phyloP scores from a whole-genome alignment of 2,888 invertebrate species.

The Tanytarsus gracilentus region DNA sequence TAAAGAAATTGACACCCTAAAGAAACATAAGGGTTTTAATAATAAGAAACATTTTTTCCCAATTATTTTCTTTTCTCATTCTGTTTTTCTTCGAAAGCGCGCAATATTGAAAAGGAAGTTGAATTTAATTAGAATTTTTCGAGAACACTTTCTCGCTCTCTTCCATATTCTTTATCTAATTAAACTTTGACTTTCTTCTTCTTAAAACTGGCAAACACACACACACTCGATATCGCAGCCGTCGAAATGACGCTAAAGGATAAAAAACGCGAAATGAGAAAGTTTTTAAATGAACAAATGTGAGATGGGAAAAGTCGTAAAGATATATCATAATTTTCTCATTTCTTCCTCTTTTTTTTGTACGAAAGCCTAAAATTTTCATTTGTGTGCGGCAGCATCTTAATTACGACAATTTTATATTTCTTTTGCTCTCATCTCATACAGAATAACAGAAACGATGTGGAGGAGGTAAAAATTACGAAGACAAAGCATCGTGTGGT shows the following conservation, averaged over 20 bases:
- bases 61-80: background rate
- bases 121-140: constrained; percentile 24
- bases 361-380: background rate
- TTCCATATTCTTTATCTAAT: too few relatives aligned
- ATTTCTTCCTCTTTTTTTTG: background rate
- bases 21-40: too few relatives aligned
- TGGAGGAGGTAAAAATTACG: too few relatives aligned
- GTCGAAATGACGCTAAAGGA: background rate
- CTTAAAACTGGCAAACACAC: background rate
- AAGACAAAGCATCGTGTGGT: too few relatives aligned
- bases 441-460: background rate
- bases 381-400: background rate
- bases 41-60: background rate
- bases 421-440: too few relatives aligned
- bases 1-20: too few relatives aligned
- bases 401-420: background rate
- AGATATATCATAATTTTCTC: background rate
- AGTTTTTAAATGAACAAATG: too few relatives aligned
- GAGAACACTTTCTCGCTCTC: background rate
- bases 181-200: constrained; percentile 6
- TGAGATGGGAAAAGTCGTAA: constrained; percentile 2
- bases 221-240: background rate
- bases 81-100: background rate
- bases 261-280: background rate
- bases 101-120: background rate